Percentiles rank a stretch among this genome's conserved stretches.
Conservation (phyloP, 2,797 vertebrate genomes). For the Tenualosa ilisha region DNA sequence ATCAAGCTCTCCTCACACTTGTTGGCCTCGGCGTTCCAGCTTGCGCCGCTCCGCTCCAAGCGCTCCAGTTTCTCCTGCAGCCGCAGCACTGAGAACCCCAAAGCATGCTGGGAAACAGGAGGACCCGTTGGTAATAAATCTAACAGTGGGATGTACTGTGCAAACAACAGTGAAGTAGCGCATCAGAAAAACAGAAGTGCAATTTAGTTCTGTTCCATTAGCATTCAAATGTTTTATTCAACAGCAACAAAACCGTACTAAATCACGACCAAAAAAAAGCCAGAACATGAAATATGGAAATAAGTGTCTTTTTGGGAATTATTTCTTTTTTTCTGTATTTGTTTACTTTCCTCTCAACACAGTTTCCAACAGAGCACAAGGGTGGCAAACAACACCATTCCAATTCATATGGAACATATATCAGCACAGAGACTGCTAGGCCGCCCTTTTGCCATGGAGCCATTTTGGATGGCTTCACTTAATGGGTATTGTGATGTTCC, state of each 20-base stretch:
- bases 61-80: conserved; percentile 75
- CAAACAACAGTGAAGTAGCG: not conserved
- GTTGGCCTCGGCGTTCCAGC: conserved; percentile 64
- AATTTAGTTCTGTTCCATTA: not conserved
- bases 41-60: conserved; percentile 64
- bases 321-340: not conserved
- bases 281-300: not conserved
- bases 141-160: not conserved
- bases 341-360: not conserved
- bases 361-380: not conserved
- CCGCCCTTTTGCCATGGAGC: not conserved
- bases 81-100: conserved; percentile 72
- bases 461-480: not conserved
- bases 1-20: conserved; percentile 65
- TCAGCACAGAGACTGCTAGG: not conserved
- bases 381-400: not conserved
- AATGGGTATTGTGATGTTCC: not conserved
- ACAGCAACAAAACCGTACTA: not conserved
- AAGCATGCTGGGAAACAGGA: conserved; percentile 63
- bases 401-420: not conserved
- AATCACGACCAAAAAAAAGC: not conserved
- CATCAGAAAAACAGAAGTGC: not conserved
- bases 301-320: not conserved
- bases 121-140: not conserved
- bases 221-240: not conserved